Base-by-base conservation (phyloP, 2,113 vertebrate genomes). In the Excalfactoria chinensis region DNA sequence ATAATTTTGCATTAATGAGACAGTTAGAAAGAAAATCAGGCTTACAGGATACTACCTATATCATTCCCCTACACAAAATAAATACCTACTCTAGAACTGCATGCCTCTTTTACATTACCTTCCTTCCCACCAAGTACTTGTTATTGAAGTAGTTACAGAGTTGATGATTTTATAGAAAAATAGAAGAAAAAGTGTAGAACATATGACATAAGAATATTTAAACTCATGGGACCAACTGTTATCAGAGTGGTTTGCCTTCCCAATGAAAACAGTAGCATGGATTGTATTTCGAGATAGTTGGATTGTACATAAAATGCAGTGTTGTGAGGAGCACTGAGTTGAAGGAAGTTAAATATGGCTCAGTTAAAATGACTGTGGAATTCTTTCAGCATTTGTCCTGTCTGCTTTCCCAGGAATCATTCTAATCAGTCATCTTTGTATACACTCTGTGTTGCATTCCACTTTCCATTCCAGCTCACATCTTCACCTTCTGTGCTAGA, bases 321-420 rank as follows among this genome's bases (percentile, higher is more conserved):
- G 6, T 7, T 8, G 2, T 0, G 1, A 4, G 23, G 44, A 1
- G 1, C 9, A 4, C 44, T 37, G 3, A 23, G 48, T 20, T 40
- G 28, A 15, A 21, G 17, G 15, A 7, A 28, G 59, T 26, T 80
- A 44, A 55, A 18, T 0, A 0, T 3, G 18, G 7, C 23, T 73
- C 18, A 7, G 44, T 34, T 26, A 9, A 63, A 63, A 4, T 7
- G 12, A 9, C 15, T 48, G 30, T 30, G 46, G 28, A 71, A 67
- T 25, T 2, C 5, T 70, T 12, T 9, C 48, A 32, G 20, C 0
- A 0, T 8, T 44, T 48, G 8, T 8, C 14, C 7, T 20, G 46
- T 3, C 34, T 78, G 4, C 28, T 71, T 68, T 82, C 23, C 56
- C 28, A 19, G 34, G 19, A 81, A 34, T 63, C 21, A 55, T 4